Conservation (phyloP, 2,888 invertebrate species). For the Cephus nigrinus region DNA sequence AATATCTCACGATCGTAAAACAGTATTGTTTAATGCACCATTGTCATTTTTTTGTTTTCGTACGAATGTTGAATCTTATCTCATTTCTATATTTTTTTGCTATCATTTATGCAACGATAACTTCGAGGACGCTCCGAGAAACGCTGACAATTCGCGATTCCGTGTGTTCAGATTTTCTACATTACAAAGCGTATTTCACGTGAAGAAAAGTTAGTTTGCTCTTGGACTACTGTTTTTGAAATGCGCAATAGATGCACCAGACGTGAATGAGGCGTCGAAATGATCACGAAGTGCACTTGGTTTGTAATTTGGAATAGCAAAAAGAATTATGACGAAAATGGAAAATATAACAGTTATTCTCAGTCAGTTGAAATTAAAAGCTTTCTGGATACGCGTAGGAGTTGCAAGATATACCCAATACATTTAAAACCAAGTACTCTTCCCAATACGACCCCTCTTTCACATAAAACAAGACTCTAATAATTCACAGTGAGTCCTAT, state of each 20-base stretch:
- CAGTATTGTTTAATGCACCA: conserved; percentile 16
- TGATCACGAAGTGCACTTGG: not conserved
- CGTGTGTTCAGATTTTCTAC: not conserved
- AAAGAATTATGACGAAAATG: too few species aligned
- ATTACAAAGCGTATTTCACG: not conserved
- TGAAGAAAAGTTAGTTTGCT: not conserved
- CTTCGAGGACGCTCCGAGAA: not conserved
- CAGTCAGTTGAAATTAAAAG: not conserved
- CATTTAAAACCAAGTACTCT: not conserved
- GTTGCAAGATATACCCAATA: not conserved
- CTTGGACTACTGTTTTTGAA: not conserved
- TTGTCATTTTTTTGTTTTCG: conserved; percentile 12
- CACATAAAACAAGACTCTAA: not conserved
- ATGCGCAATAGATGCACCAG: not conserved
- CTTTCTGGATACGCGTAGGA: not conserved
- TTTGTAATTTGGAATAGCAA: not conserved
- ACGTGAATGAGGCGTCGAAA: not conserved
- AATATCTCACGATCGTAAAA: not conserved
- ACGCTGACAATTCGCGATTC: not conserved
- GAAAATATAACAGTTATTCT: too few species aligned
- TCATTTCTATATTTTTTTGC: not conserved
- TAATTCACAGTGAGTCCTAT: not conserved
- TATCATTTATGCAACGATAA: not conserved
- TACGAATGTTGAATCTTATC: conserved; percentile 2
- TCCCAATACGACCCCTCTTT: not conserved